These are phyloP conservation scores for Drosophila rellima DNA, from an alignment of 2,888 invertebrate species.

Conservation along the genomic window DNA sequence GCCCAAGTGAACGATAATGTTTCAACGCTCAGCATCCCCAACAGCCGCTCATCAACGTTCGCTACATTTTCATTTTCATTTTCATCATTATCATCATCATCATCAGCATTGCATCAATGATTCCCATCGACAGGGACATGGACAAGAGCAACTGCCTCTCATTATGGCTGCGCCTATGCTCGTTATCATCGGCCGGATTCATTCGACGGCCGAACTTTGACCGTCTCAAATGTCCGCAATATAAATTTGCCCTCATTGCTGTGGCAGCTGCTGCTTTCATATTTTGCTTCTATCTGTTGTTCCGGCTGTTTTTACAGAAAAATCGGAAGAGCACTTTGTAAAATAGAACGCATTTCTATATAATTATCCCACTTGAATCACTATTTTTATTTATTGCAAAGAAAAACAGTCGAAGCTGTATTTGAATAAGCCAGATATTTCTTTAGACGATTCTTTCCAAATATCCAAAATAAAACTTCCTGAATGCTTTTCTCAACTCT, in stretches of 20 bases:
- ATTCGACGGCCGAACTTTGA: constrained; percentile 50
- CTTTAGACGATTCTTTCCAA: no score
- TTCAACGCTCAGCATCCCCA: constrained; percentile 46
- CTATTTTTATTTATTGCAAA: background rate
- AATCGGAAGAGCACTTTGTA: constrained; percentile 2
- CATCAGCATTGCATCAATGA: constrained; percentile 51
- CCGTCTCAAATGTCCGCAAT: constrained; percentile 60
- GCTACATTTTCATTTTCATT: constrained; percentile 5
- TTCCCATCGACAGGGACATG: constrained; percentile 31
- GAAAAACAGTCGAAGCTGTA: no score
- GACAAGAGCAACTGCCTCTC: constrained; percentile 24
- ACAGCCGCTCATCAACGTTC: constrained; percentile 7
- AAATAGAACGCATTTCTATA: background rate
- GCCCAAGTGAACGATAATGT: constrained; percentile 79
- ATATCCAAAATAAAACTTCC: no score
- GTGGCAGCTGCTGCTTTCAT: constrained; percentile 29
- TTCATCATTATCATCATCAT: constrained; percentile 51
- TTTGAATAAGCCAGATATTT: no score
- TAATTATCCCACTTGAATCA: background rate
- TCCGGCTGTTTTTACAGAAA: background rate
- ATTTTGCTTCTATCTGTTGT: constrained; percentile 7
- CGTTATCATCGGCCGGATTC: constrained; percentile 49
- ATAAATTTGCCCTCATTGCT: constrained; percentile 57
- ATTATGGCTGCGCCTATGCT: constrained; percentile 39
- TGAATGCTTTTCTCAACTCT: no score